phyloP scores from a whole-genome alignment of 2,113 vertebrate genomes.

The Aptenodytes forsteri region DNA sequence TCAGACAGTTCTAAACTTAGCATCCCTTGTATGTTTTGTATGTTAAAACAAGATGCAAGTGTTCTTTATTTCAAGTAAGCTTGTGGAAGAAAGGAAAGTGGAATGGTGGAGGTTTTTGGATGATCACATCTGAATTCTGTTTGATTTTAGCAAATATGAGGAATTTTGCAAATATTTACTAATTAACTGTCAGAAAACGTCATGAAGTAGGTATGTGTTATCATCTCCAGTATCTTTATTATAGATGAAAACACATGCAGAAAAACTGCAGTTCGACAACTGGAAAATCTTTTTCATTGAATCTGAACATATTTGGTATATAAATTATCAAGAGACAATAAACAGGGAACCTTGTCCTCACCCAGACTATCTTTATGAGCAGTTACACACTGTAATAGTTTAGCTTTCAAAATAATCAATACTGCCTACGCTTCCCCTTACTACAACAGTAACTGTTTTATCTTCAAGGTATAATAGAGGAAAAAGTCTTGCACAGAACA shows the following conservation, averaged over 20 bases:
- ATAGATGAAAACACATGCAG: neutral
- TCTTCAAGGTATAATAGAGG: neutral
- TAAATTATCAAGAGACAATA: neutral
- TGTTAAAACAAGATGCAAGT: neutral
- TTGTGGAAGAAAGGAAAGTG: neutral
- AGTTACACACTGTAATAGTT: neutral
- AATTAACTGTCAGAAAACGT: neutral
- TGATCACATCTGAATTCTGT: neutral
- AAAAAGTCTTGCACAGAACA: neutral
- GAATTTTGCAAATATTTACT: neutral
- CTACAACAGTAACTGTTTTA: neutral
- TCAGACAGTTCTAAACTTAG: neutral
- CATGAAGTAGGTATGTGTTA: neutral
- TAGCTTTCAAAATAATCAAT: neutral
- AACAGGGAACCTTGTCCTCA: neutral
- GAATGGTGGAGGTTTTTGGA: neutral
- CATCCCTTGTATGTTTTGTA: neutral
- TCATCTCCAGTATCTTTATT: neutral
- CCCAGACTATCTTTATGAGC: neutral
- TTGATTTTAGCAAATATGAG: neutral
- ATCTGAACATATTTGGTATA: neutral
- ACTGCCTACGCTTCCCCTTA: neutral
- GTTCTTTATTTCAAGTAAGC: neutral
- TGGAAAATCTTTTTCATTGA: neutral
- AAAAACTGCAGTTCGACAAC: neutral